Base-by-base conservation (phyloP, 2,888 invertebrate genomes). In the Watsonalla binaria region DNA sequence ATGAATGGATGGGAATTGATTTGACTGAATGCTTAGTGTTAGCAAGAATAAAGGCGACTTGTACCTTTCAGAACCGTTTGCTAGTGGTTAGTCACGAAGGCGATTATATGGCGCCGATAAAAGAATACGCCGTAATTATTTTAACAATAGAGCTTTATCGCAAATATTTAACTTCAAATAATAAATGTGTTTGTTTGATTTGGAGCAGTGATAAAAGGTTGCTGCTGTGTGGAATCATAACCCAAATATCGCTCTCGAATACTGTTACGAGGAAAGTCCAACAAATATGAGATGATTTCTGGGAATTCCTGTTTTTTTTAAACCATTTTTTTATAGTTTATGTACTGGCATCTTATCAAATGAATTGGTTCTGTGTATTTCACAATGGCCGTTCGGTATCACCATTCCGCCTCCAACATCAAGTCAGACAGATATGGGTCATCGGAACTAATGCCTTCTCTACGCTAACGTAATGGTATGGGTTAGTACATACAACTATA, bases 1-100 rank as follows among this genome's bases (percentile, higher is more conserved):
- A 56, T 47, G 51, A 48, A 56, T 53, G 53, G 56, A 56, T 51
- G 45, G 48, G 48, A 45, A 48, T 53, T 51, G 51, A 45, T 51
- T 53, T 53, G 47, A 48, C 51, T 24, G 50, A 51, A 47, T 42
- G 51, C 46, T 35, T 13, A 11, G 15, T 5, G 39, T 15, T 39
- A 37, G 39, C 39, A 37, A 37, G 14, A 49, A 39, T 39, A 49
- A 37, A 49, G 39, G 15, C 49, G 37, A 49, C n/a, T 15, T 37
- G 37, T 49, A 15, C 14, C 49, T 49, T n/a, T 37, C 47, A 48
- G 34, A 34, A 34, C 7, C 37, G 49, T 39, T 49, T 39, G 15
- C 39, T 37, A 49, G 13, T 37, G 37, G 49, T 37, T 37, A 49
- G 49, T 49, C 49, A 49, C 37, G 49, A 37, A 49, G 49, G 39